Conservation (phyloP, 2,888 invertebrate genomes). For the Chironomus riparius region DNA sequence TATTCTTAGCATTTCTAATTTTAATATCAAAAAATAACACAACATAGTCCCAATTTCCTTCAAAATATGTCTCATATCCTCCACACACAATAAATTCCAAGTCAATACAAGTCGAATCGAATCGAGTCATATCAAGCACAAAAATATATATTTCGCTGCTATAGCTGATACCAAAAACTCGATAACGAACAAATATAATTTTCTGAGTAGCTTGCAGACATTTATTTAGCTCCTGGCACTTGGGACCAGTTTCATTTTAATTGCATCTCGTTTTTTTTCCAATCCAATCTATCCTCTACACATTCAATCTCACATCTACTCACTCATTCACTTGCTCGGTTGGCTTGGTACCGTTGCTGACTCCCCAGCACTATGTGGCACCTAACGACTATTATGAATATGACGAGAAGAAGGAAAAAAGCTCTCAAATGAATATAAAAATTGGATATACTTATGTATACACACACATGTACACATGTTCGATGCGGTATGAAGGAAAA, state of each 20-base stretch:
- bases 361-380: too few species aligned
- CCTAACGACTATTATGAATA: too few species aligned
- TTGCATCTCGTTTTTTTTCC: constrained; percentile 25
- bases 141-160: background rate
- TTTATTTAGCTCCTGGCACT: constrained; percentile 3
- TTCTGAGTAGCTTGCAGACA: constrained; percentile 8
- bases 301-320: background rate
- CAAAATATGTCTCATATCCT: background rate
- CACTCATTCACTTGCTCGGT: background rate
- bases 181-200: constrained; percentile 25
- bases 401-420: background rate
- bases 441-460: background rate
- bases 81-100: background rate
- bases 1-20: too few species aligned
- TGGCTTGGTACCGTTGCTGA: background rate
- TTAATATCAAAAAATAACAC: too few species aligned
- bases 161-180: background rate
- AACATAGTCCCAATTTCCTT: background rate
- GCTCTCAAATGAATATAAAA: constrained; percentile 11
- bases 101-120: background rate
- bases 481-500: too few species aligned
- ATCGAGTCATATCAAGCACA: too few species aligned
- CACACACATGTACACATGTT: too few species aligned
- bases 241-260: constrained; percentile 27
- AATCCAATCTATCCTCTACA: background rate